A percentile compares a stretch with the other conserved stretches of the same genome.
phyloP scores from a whole-genome alignment of 2,888 invertebrate genomes.

The Drosophila niveifrons region DNA sequence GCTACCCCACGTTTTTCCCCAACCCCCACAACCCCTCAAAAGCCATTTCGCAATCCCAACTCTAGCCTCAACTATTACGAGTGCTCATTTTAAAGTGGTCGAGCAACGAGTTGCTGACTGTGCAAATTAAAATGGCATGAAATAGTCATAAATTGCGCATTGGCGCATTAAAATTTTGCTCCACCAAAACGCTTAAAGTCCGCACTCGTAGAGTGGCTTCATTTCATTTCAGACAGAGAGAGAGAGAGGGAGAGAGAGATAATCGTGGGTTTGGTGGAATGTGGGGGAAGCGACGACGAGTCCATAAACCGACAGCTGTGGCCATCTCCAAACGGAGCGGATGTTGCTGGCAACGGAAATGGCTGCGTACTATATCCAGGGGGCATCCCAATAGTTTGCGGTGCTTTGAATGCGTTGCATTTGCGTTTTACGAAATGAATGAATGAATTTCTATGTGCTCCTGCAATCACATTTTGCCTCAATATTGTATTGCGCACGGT shows the following conservation, averaged over 20 bases:
- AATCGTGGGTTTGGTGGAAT: not conserved
- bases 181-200: constrained; percentile 56
- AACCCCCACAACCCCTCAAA: not conserved
- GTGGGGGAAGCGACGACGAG: not conserved
- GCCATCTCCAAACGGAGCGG: constrained; percentile 39
- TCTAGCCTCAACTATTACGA: constrained; percentile 42
- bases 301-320: constrained; percentile 53
- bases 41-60: not conserved
- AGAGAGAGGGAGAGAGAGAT: not conserved
- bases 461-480: constrained; percentile 40
- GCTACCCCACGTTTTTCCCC: constrained; percentile 26
- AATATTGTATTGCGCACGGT: not conserved
- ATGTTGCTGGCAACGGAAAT: constrained; percentile 66
- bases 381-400: constrained; percentile 67
- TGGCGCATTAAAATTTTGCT: constrained; percentile 65
- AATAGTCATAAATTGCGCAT: constrained; percentile 74
- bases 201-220: constrained; percentile 6
- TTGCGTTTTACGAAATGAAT: constrained; percentile 65
- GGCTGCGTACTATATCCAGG: constrained; percentile 49
- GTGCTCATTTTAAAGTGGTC: constrained; percentile 46
- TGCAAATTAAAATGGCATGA: constrained; percentile 70
- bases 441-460: constrained; percentile 56
- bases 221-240: constrained; percentile 45
- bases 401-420: constrained; percentile 64
- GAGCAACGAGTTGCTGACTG: constrained; percentile 46